phyloP scores from a whole-genome alignment of 2,888 invertebrate species.

The Pachycephus smyrnensis region DNA sequence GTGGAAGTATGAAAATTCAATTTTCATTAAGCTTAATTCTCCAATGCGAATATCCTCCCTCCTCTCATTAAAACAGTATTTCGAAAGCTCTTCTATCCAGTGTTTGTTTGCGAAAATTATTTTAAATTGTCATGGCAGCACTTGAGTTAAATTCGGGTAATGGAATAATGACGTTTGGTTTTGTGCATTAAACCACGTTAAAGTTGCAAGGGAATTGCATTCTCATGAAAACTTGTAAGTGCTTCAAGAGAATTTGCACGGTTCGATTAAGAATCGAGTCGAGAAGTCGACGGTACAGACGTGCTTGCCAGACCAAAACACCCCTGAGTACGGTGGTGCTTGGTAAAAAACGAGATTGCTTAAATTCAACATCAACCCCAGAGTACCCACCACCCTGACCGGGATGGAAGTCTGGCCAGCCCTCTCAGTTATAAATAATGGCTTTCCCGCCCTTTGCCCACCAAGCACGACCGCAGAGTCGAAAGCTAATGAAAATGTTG shows the following conservation, averaged over 20 bases:
- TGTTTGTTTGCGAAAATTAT: background rate
- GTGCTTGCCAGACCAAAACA: slow-evolving; percentile 54
- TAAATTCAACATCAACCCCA: slow-evolving; percentile 32
- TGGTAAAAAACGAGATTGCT: slow-evolving; percentile 33
- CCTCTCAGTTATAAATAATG: slow-evolving; percentile 54
- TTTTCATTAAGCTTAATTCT: background rate
- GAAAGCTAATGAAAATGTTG: slow-evolving; percentile 51
- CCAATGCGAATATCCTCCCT: background rate
- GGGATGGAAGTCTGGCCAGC: slow-evolving; percentile 41
- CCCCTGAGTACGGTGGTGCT: slow-evolving; percentile 30
- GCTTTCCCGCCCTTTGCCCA: slow-evolving; percentile 37
- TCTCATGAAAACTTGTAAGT: slow-evolving; percentile 39
- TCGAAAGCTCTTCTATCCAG: background rate
- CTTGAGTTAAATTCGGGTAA: background rate
- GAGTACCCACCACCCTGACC: slow-evolving; percentile 32
- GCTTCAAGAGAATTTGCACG: slow-evolving; percentile 43
- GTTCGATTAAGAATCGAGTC: slow-evolving; percentile 11
- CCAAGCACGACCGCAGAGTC: slow-evolving; percentile 20
- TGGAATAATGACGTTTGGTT: background rate
- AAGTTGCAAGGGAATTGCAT: slow-evolving; percentile 40
- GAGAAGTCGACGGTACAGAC: slow-evolving; percentile 1
- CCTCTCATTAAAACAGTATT: background rate
- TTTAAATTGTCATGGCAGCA: background rate
- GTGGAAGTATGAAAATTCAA: background rate
- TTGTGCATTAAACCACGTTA: slow-evolving; percentile 36